Evolutionary conservation across 2,113 vertebrate genomes (phyloP).

Genomic region (Apeltes quadracus): DNA sequence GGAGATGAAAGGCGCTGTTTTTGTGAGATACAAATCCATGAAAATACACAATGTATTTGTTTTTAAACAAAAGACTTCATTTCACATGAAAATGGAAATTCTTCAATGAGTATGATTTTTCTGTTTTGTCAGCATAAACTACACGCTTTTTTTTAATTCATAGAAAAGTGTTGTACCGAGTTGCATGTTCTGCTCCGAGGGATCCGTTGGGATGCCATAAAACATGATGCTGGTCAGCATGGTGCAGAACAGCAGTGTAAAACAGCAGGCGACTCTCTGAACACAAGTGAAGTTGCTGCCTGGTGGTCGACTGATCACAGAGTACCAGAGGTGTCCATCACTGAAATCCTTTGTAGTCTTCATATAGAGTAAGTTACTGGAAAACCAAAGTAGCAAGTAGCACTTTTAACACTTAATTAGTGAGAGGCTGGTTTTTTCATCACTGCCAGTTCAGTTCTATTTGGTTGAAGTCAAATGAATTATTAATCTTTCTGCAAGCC

Average conservation of each 20-base stretch:
- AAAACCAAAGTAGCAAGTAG: neutral
- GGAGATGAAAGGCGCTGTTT: neutral
- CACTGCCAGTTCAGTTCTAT: neutral
- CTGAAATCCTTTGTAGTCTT: constrained; percentile 88
- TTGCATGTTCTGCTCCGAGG: constrained; percentile 92
- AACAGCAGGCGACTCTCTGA: constrained; percentile 92
- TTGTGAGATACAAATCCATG: neutral
- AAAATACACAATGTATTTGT: neutral
- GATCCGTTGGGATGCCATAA: constrained; percentile 90
- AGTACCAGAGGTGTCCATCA: constrained; percentile 93
- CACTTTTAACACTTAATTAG: neutral
- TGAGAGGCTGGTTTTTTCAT: neutral
- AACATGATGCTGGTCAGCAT: constrained; percentile 97
- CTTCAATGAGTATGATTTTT: no score
- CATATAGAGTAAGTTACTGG: constrained; percentile 90
- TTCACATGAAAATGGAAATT: no score
- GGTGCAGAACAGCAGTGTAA: constrained; percentile 92
- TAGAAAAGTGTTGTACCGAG: constrained; percentile 79
- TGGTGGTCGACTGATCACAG: constrained; percentile 84
- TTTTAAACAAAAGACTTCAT: neutral
- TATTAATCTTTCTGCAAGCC: neutral
- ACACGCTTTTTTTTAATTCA: neutral
- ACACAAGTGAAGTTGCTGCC: constrained; percentile 88
- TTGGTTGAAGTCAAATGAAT: neutral
- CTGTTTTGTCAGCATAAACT: neutral